Base-by-base conservation (phyloP, 2,113 vertebrate species). In the Tychaedon coryphoeus region DNA sequence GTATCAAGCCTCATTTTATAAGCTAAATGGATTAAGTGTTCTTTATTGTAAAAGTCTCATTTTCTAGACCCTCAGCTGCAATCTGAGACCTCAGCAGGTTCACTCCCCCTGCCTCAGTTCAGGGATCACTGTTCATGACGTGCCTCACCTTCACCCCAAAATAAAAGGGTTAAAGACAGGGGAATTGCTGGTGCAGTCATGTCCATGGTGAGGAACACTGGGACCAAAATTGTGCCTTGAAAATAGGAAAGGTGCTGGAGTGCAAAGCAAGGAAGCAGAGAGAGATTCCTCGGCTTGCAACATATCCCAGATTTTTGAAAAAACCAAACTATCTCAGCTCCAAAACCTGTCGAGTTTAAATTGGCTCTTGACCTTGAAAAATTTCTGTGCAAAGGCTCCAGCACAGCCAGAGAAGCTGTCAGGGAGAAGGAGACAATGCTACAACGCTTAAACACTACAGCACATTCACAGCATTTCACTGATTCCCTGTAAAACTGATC, bases 271-370 rank as follows among this genome's bases (percentile, higher is more conserved):
- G 54, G 12, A 14, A 20, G 19, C 79, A 64, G 8, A 50, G 42
- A 33, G 42, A 33, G 26, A 4, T 34, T 40, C 57, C 18, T 34
- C 7, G 15, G 25, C 25, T 51, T 40, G 16, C 19, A 18, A 0
- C 0, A 0, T 12, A 31, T n/a, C 26, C 6, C 62, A 53, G 12
- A 24, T 48, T 38, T 65, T 8, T 28, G 47, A 54, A 2, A n/a
- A 75, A 71, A n/a, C 29, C 47, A 19, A 77, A 4, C 10, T 10
- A 0, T 9, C n/a, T 53, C 57, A 6, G n/a, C 25, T 87, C 38
- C 67, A 53, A 75, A 61, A 3, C 38, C 19, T 70, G 25, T 23
- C 36, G 5, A 17, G 29, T 7, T 42, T 72, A 58, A 5, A 6
- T 18, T 56, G 57, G 9, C 23, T 54, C 81, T 38, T 28, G 57